phyloP scores from a whole-genome alignment of 1,140 invertebrate genomes.

The Macrosteles quadrilineatus region DNA sequence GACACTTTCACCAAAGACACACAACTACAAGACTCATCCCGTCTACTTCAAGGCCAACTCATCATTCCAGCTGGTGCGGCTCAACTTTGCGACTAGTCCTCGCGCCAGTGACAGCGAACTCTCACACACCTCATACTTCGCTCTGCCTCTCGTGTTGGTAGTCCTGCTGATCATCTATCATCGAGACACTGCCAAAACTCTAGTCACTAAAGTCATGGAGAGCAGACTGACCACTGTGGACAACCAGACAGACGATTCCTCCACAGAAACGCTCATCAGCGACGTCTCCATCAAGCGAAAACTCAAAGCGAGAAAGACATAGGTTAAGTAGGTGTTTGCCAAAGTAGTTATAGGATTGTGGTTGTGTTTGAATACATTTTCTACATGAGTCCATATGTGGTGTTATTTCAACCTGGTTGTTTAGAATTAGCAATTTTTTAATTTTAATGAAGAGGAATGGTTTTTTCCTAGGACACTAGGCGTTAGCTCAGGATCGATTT shows the following conservation, averaged over 20 bases:
- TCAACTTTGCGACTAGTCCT: slow-evolving; percentile 69
- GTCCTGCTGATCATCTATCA: slow-evolving; percentile 57
- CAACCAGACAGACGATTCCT: slow-evolving; percentile 48
- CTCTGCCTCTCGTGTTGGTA: slow-evolving; percentile 69
- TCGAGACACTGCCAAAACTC: slow-evolving; percentile 53
- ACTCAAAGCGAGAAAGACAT: slow-evolving; percentile 51
- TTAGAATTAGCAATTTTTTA: too few species aligned
- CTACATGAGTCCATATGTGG: too few species aligned
- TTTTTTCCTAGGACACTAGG: too few species aligned
- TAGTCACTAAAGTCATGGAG: slow-evolving; percentile 52
- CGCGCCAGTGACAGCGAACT: slow-evolving; percentile 77
- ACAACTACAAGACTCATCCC: slow-evolving; percentile 60
- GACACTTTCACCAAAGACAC: slow-evolving; percentile 59
- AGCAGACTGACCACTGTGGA: slow-evolving; percentile 41
- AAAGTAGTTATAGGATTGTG: too few species aligned
- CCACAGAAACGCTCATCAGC: slow-evolving; percentile 49
- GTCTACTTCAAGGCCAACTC: slow-evolving; percentile 69
- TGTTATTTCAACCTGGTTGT: too few species aligned
- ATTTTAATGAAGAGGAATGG: too few species aligned
- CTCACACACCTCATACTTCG: slow-evolving; percentile 76
- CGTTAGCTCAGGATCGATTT: too few species aligned
- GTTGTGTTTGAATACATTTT: too few species aligned
- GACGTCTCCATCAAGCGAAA: slow-evolving; percentile 54
- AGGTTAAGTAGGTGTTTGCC: slow-evolving; percentile 25
- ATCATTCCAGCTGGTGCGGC: slow-evolving; percentile 66